Base-by-base conservation (phyloP, 2,113 vertebrate genomes). In the Puma concolor region DNA sequence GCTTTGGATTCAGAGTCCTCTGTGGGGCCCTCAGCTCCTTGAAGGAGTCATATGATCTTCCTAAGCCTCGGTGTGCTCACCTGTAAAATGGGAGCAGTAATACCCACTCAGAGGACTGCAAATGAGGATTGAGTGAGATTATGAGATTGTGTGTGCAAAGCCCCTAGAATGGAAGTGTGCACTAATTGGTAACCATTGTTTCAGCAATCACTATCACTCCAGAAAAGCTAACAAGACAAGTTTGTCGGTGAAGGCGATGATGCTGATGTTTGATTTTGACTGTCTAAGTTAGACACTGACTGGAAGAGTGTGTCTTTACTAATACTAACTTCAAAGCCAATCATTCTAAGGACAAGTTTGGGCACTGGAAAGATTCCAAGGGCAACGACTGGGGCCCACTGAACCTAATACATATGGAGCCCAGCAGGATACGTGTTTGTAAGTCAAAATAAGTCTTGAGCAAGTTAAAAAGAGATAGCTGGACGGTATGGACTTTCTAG, bases 391-490 rank as follows among this genome's bases (percentile, higher is more conserved):
- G 54, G 41, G 85, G 52, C 44, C 44, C 52, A 50, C 2, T n/a
- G 17, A 71, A 79, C 0, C 4, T 16, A 48, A 85, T 25, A 27
- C 5, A 33, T 38, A 41, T 0, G 87, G 31, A 97, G 74, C 6
- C 7, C 17, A 80, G 10, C 21, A 76, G 36, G 19, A 41, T 31
- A 15, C 16, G 1, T 4, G 10, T 81, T 60, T 54, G 31, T 38
- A 86, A 94, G 44, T 27, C 44, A 95, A 86, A 94, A 52, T 44
- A 84, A 95, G 29, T 79, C 60, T 64, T 76, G 36, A 84, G 60
- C 17, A 85, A 77, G 31, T 81, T 67, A 80, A 69, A 93, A 84
- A 92, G 36, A 94, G 5, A 29, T 3, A 48, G 36, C 14, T 38
- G 13, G 12, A 23, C 29, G 17, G 11, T 21, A 54, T 8, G 7